phyloP scores from a whole-genome alignment of 2,113 vertebrate genomes.

The Thalassarche chlororhynchos region DNA sequence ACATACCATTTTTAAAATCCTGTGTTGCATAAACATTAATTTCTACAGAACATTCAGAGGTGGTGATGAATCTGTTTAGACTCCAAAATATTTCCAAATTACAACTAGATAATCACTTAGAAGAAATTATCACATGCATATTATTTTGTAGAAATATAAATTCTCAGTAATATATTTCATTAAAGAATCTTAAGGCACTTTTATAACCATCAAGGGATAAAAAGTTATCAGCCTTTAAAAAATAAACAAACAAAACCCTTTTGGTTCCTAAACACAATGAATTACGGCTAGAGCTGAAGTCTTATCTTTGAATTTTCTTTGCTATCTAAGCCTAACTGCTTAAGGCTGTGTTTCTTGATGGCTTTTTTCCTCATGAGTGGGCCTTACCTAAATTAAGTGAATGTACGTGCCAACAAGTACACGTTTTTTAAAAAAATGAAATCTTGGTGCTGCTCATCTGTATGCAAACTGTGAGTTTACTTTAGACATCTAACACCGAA shows the following conservation, averaged over 20 bases:
- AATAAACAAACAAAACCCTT: not conserved
- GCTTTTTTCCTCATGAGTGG: not conserved
- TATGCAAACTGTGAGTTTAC: not conserved
- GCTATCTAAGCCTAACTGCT: not conserved
- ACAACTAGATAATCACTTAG: not conserved
- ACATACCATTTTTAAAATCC: not conserved
- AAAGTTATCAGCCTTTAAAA: not conserved
- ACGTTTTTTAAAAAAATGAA: rapidly evolving
- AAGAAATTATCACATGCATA: not conserved
- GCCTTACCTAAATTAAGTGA: not conserved
- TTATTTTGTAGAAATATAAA: not conserved
- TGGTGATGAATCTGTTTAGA: not conserved
- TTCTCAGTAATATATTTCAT: not conserved
- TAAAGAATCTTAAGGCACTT: not conserved
- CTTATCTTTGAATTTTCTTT: not conserved
- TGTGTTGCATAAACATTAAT: not conserved
- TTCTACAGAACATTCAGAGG: not conserved
- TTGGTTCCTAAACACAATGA: not conserved
- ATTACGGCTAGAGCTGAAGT: not conserved
- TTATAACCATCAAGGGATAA: not conserved
- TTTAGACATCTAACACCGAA: not conserved
- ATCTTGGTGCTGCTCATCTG: not conserved
- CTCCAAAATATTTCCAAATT: not conserved
- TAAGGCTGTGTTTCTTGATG: not conserved
- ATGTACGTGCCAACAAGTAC: not conserved